Conservation (phyloP, 2,888 invertebrate genomes). For the Tiphia femorata region DNA sequence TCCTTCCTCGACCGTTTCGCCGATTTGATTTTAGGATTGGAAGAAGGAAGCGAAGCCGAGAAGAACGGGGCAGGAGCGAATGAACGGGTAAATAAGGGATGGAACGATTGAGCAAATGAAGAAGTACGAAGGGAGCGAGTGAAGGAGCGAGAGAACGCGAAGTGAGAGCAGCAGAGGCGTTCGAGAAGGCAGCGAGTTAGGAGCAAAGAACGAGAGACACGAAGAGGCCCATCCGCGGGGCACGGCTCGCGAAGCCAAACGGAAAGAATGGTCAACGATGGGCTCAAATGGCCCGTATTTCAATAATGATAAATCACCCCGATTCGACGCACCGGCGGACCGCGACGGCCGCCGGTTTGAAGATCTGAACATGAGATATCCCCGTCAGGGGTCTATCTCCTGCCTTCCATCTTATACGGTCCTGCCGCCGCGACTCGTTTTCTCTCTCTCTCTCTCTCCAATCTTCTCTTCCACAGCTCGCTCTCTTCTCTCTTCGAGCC, state of each 20-base stretch:
- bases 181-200: background rate
- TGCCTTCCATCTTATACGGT: slow-evolving; percentile 49
- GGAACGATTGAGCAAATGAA: background rate
- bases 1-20: too few relatives aligned
- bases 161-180: background rate
- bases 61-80: too few relatives aligned
- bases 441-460: slow-evolving; percentile 13
- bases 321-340: slow-evolving; percentile 55
- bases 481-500: slow-evolving; percentile 16
- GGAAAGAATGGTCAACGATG: slow-evolving; percentile 44
- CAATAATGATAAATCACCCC: slow-evolving; percentile 62
- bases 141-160: background rate
- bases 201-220: slow-evolving; percentile 4
- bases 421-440: slow-evolving; percentile 8
- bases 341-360: slow-evolving; percentile 40
- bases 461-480: background rate
- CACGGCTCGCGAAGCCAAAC: too few relatives aligned
- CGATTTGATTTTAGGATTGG: too few relatives aligned
- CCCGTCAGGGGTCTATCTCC: slow-evolving; percentile 51
- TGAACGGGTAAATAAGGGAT: too few relatives aligned
- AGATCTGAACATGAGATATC: slow-evolving; percentile 58
- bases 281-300: slow-evolving; percentile 55
- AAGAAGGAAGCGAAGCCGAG: too few relatives aligned
- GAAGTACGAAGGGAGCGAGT: background rate
- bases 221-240: too few relatives aligned